A percentile compares a stretch with the other conserved stretches of the same genome.
phyloP scores from a whole-genome alignment of 1,140 invertebrate genomes.

The Pseudomyrmex sp. region DNA sequence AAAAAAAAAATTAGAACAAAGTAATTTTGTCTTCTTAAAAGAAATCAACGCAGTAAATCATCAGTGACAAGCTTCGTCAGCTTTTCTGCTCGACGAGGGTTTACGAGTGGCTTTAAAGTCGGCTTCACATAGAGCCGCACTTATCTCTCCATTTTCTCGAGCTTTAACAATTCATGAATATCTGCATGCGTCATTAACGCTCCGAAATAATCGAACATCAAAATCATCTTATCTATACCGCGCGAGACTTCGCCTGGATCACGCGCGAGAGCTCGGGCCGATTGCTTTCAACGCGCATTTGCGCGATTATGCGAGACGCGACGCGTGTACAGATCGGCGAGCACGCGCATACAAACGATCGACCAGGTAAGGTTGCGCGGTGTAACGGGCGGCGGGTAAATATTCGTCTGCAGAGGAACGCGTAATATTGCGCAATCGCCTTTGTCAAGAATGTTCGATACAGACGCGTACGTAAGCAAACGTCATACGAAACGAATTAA shows the following conservation, averaged over 20 bases:
- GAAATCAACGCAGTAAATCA: no score
- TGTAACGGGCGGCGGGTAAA: background rate
- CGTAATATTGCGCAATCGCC: slow-evolving; percentile 40
- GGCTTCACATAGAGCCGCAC: no score
- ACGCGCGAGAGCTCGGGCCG: background rate
- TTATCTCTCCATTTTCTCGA: slow-evolving; percentile 23
- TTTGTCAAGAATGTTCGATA: no score
- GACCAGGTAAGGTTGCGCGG: slow-evolving; percentile 13
- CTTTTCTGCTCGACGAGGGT: no score
- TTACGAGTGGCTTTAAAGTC: no score
- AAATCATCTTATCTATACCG: background rate
- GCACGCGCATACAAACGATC: slow-evolving; percentile 61
- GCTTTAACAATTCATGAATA: background rate
- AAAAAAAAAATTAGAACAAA: no score
- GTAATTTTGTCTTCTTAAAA: no score
- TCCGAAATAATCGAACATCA: slow-evolving; percentile 13
- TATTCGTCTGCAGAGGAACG: background rate
- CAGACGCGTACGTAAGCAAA: background rate
- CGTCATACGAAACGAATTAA: background rate
- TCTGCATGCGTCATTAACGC: background rate
- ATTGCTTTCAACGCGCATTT: slow-evolving; percentile 62
- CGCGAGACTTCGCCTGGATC: background rate
- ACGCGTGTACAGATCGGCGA: slow-evolving; percentile 29
- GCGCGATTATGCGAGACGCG: slow-evolving; percentile 73
- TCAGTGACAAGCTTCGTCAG: no score